Base-by-base conservation (phyloP, 2,113 vertebrate species). In the Macroglossus sobrinus region DNA sequence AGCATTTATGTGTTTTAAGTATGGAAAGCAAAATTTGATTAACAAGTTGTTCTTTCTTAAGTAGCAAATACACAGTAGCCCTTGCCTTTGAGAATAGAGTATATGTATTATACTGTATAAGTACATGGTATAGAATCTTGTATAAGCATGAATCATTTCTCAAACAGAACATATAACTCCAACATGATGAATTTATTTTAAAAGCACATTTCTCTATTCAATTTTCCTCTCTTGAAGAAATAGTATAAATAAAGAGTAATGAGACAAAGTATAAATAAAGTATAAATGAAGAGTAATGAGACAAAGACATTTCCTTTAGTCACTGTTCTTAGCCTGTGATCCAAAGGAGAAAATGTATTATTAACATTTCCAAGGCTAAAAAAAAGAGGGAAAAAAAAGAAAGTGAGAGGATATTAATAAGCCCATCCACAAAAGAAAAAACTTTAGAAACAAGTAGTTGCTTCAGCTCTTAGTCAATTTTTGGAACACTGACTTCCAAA, bases 1-100 rank as follows among this genome's bases (percentile, higher is more conserved):
- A 94, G 22, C 22, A 33, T 14, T 26, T 28, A 5, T 26, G 21
- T 86, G n/a, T 76, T 89, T 94, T 79, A 95, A 80, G 38, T 55
- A 69, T 15, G n/a, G 33, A 88, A 91, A 93, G 47, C 40, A 88
- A 91, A 96, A 87, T 50, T 33, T 64, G 90, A 74, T 74, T 66
- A 55, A 61, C 40, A 91, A 84, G 15, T 43, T 74, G 22, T 53
- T 63, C 45, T 74, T 55, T 45, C 26, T 45, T 43, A 71, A 82
- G 26, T 55, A 74, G 35, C 55, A 90, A 94, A 84, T 55, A 84
- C 1, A 19, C 4, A 26, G 43, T 21, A 69, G 33, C 43, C 18
- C 22, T 84, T 57, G 43, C 61, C 53, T 92, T 91, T 89, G 38
- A 90, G 24, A 90, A 64, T 22, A 84, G 5, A 64, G 14, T 33